Base-by-base conservation (phyloP, 2,888 invertebrate genomes). In the Euzophera pinguis region DNA sequence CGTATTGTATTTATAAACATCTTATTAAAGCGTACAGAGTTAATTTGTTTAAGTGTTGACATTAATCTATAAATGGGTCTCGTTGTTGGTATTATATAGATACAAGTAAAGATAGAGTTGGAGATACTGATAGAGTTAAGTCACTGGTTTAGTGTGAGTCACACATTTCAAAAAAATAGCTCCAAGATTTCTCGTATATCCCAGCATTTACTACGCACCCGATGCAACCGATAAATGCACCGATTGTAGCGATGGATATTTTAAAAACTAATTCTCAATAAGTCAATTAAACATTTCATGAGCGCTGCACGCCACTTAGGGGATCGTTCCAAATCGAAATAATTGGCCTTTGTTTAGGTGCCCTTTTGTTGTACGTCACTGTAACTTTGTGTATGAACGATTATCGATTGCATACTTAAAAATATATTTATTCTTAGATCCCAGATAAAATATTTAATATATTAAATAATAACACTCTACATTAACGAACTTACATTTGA, bases 281-380 rank as follows among this genome's bases (percentile, higher is more conserved):
- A 89, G 90, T 90, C 89, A 90, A 90, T 89, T 88, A 89, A 88
- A 84, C 79, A 77, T 79, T 82, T 78, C 75, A 81, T 84, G 73
- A 70, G 69, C 69, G 66, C 68, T 71, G 82, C 84, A 81, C 85
- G 86, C 85, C 83, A 87, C 84, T 86, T 83, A 73, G 81, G 83
- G 81, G 80, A 66, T 77, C 69, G 75, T 71, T 76, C 71, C 75
- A 75, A 78, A 82, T 82, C 77, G 78, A 79, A 77, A 80, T 86
- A 81, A 88, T 88, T 82, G 84, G 76, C 76, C 79, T 83, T 87
- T 87, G 87, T 86, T 86, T 74, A 63, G 66, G 55, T 71, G 79
- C 78, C 78, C 78, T 79, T 82, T 57, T 74, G 67, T 62, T 64
- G 59, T 57, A 56, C 60, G 50, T 52, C 17, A 16, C 37, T 27